Evolutionary conservation across 2,888 invertebrate genomes (phyloP), one percentile per base, ranked within the genome.

Genomic region (Lasioglossum morio): DNA sequence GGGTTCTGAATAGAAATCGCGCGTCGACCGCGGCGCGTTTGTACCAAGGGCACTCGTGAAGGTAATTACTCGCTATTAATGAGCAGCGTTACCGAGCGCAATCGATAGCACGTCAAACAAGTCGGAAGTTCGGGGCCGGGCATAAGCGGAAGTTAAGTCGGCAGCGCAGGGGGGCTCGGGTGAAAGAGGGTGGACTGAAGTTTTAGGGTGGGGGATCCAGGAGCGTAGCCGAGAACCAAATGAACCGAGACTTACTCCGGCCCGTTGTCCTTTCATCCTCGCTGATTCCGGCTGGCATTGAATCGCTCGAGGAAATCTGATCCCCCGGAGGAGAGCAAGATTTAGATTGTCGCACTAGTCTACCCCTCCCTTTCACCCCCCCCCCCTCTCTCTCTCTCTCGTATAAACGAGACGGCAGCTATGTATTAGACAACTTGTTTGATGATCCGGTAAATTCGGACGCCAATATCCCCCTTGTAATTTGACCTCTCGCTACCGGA

Each of bases 381-480:
- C 60, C 27, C 14, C 27, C 2, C 27, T 1, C 60, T 14, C 14
- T 16, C 16, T 63, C 30, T 2, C 30, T 7, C 70, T 43, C 77
- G 72, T 81, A 60, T 69, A 57, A 60, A 72, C 27, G 27, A 23
- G 63, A 48, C 43, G n/a, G 48, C n/a, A 78, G 53, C 76, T 12
- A 27, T 34, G 88, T 78, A 85, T 91, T 89, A 90, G 86, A 90
- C 88, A 86, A 89, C 89, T 90, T 90, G 91, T 90, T 92, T 90
- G 90, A 92, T 90, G 91, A 91, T 88, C 88, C 91, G 87, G 86
- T 85, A 91, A 88, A 90, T 92, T 88, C 87, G 77, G 79, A 73
- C 78, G 30, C 46, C 81, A 79, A 87, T 89, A 89, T 88, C 74
- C 74, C 60, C 78, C 76, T 77, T 80, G 82, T 77, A 86, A 85